These are phyloP conservation scores for Phaonia tiefii DNA, from an alignment of 2,888 invertebrate genomes.

Conservation along the genomic window DNA sequence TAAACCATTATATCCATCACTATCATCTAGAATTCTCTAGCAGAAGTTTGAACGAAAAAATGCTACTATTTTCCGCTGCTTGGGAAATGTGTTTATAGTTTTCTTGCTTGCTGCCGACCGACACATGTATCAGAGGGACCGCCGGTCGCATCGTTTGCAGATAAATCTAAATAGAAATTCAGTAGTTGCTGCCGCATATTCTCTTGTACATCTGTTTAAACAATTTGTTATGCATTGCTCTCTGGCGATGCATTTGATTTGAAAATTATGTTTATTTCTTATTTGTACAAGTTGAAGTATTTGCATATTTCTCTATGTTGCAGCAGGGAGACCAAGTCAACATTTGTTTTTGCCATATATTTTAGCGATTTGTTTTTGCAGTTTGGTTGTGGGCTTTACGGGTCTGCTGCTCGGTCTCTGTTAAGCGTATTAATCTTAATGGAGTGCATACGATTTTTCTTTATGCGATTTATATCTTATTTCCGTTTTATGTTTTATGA, in stretches of 20 bases:
- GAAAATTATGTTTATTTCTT: constrained; percentile 61
- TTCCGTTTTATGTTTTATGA: constrained; percentile 63
- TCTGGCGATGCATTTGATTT: constrained; percentile 63
- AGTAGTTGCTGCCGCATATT: not conserved
- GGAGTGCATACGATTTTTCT: constrained; percentile 54
- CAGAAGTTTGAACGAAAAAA: too few relatives aligned
- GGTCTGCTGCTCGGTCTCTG: not conserved
- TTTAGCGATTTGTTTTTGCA: not conserved
- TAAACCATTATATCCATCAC: constrained; percentile 67
- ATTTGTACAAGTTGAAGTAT: constrained; percentile 1
- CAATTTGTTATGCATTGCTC: constrained; percentile 64
- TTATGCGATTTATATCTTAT: constrained; percentile 56
- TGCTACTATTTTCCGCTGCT: not conserved
- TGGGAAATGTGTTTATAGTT: not conserved
- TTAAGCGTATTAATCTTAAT: constrained; percentile 54
- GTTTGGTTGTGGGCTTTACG: not conserved
- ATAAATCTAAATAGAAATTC: not conserved
- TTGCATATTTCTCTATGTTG: constrained; percentile 22
- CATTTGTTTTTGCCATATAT: constrained; percentile 20
- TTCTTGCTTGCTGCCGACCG: not conserved
- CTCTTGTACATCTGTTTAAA: constrained; percentile 54
- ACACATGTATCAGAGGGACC: too few relatives aligned
- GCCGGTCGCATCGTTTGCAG: not conserved
- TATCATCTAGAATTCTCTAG: constrained; percentile 29
- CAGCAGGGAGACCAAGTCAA: not conserved